Conservation (phyloP, 2,797 vertebrate genomes). For the Tarsius wallacei region DNA sequence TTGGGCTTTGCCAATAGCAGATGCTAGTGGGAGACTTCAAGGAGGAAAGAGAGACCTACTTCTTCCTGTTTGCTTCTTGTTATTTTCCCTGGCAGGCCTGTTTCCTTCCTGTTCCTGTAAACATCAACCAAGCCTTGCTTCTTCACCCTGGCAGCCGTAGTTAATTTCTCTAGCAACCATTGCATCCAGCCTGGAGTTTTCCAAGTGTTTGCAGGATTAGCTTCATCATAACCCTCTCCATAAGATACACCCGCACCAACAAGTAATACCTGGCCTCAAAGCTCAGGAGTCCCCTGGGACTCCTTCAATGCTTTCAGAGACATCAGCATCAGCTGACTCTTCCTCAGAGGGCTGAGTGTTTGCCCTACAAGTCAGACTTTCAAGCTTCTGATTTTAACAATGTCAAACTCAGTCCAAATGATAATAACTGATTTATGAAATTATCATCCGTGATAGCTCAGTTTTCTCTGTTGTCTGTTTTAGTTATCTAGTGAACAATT, state of each 20-base stretch:
- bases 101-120: not conserved
- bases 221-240: not conserved
- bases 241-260: not conserved
- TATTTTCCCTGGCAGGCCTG: not conserved
- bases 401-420: not conserved
- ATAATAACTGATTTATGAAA: not conserved
- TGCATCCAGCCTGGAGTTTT: not conserved
- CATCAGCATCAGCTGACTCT: not conserved
- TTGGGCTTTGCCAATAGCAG: not conserved
- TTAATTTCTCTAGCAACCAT: not conserved
- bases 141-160: not conserved
- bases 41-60: not conserved
- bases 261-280: not conserved
- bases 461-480: not conserved
- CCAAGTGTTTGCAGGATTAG: not conserved
- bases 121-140: not conserved
- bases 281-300: not conserved
- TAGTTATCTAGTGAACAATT: not conserved
- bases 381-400: not conserved
- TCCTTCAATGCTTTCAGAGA: accelerated
- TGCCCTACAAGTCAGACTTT: no score
- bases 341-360: not conserved
- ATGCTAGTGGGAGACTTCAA: accelerated
- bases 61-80: not conserved
- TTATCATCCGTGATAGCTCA: not conserved